Percentiles rank a stretch among this genome's conserved stretches.
These are phyloP conservation scores for Gobiocypris rarus DNA, from an alignment of 2,113 vertebrate genomes.

Conservation along the genomic window DNA sequence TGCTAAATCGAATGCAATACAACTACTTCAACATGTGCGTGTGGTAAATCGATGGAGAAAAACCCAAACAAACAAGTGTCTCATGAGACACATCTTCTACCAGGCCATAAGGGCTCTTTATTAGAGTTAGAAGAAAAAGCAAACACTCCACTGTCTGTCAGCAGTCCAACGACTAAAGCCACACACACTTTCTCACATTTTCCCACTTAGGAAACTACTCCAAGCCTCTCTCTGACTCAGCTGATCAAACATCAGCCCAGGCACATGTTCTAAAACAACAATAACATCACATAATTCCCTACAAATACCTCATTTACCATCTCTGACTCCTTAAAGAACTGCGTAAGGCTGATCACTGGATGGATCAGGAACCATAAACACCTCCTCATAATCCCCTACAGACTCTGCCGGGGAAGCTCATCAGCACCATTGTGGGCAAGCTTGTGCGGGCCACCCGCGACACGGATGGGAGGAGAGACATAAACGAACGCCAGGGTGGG, in stretches of 20 bases:
- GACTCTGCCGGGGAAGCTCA: slow-evolving; percentile 44
- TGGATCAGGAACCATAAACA: slow-evolving; percentile 42
- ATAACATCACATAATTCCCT: slow-evolving; percentile 36
- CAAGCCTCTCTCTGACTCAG: slow-evolving; percentile 40
- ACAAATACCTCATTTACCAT: slow-evolving; percentile 44
- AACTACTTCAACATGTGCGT: neutral
- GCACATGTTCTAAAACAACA: slow-evolving; percentile 33
- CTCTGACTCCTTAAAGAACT: slow-evolving; percentile 37
- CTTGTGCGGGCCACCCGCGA: slow-evolving; percentile 53
- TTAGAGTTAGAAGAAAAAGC: slow-evolving; percentile 45
- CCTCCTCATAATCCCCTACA: slow-evolving; percentile 43
- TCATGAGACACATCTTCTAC: slow-evolving; percentile 33
- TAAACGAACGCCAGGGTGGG: slow-evolving; percentile 54
- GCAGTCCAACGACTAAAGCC: slow-evolving; percentile 30
- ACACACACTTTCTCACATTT: slow-evolving; percentile 49
- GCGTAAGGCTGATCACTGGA: neutral
- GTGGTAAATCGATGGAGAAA: slow-evolving; percentile 5
- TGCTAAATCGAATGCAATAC: neutral
- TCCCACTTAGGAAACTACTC: slow-evolving; percentile 37
- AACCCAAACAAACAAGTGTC: slow-evolving; percentile 39
- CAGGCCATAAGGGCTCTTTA: slow-evolving; percentile 35
- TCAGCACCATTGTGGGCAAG: slow-evolving; percentile 56
- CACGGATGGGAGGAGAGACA: slow-evolving; percentile 54
- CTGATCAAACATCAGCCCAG: slow-evolving; percentile 44
- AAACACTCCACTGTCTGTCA: slow-evolving; percentile 58